phyloP scores from a whole-genome alignment of 2,888 invertebrate species.

The Dysmachus trigonus region DNA sequence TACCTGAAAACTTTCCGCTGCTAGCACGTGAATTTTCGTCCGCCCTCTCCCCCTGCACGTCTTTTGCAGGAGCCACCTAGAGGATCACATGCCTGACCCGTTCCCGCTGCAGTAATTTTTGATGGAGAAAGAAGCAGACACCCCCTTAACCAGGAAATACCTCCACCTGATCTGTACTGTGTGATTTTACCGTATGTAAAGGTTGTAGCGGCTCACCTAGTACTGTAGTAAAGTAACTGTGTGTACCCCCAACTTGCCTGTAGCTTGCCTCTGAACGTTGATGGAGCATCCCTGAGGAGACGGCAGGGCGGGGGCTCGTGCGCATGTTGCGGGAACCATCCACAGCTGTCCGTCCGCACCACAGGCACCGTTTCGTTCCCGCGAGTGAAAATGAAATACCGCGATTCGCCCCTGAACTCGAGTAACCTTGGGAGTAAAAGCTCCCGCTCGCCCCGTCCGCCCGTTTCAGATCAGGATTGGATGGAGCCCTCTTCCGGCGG shows the following conservation, averaged over 20 bases:
- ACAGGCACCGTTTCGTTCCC: neutral
- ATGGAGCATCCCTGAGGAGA: neutral
- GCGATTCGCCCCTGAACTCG: constrained; percentile 43
- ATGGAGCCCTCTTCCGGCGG: neutral
- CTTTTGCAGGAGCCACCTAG: neutral
- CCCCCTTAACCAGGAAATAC: neutral
- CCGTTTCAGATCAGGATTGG: no score
- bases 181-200: neutral
- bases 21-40: neutral
- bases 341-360: neutral
- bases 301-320: neutral
- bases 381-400: neutral
- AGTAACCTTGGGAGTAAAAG: constrained; percentile 45
- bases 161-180: neutral
- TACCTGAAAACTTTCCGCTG: neutral
- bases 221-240: neutral
- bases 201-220: neutral
- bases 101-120: no score
- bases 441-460: neutral
- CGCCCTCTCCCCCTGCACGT: neutral
- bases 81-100: neutral
- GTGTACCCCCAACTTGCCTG: neutral
- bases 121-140: no score
- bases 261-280: neutral
- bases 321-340: neutral